Evolutionary conservation across 2,888 invertebrate species (phyloP).

Genomic region (Brachypterus glaber): DNA sequence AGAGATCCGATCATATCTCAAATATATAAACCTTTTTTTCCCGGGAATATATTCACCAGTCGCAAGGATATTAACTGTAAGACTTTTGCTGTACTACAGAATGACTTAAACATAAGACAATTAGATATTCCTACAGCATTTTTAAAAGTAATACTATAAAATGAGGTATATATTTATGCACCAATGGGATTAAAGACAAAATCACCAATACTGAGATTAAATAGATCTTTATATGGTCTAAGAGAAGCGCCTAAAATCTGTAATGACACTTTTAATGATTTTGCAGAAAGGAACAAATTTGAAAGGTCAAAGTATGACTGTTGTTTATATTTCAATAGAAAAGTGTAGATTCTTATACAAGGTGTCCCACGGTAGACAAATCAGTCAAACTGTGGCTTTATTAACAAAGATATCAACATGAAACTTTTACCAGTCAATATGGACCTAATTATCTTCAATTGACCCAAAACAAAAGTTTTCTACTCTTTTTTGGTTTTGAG

Average conservation of each 20-base stretch:
- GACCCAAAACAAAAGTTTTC: too few species aligned
- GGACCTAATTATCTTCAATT: too few species aligned
- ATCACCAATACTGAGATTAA: conserved; percentile 16
- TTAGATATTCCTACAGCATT: conserved; percentile 13
- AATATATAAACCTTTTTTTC: too few species aligned
- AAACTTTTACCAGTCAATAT: too few species aligned
- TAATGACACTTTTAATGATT: conserved; percentile 15
- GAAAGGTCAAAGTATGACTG: conserved; percentile 16
- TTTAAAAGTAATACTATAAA: conserved; percentile 9
- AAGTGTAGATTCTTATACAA: conserved; percentile 13
- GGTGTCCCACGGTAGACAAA: too few species aligned
- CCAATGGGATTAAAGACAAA: conserved; percentile 16
- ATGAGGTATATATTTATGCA: conserved; percentile 13
- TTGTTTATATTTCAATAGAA: conserved; percentile 15
- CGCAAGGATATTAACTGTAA: conserved; percentile 9
- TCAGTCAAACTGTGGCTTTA: too few species aligned
- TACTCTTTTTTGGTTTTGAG: too few species aligned
- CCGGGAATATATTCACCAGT: conserved; percentile 17
- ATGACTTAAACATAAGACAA: conserved; percentile 13
- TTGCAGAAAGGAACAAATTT: conserved; percentile 12
- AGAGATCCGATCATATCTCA: too few species aligned
- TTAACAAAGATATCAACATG: too few species aligned
- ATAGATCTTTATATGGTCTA: conserved; percentile 21
- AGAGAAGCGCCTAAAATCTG: conserved; percentile 17
- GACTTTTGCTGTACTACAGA: conserved; percentile 11